phyloP scores from a whole-genome alignment of 92 coral and sea anemone genomes.

The Porites lobata region DNA sequence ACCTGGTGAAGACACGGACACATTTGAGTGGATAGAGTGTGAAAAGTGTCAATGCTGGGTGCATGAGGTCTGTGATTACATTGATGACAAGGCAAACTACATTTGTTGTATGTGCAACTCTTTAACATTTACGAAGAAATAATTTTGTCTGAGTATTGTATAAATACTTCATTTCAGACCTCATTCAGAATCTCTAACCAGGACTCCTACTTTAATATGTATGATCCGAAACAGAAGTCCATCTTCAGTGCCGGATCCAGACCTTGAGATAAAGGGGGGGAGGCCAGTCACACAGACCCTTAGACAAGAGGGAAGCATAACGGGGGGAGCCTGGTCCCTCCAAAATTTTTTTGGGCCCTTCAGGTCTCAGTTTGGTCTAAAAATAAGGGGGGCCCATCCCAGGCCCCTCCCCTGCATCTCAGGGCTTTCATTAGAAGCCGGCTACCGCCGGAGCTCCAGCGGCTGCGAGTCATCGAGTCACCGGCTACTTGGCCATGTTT shows the following conservation, averaged over 20 bases:
- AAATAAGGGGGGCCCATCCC: too few species aligned
- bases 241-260: too few species aligned
- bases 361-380: too few species aligned
- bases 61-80: slow-evolving; percentile 40
- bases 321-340: too few species aligned
- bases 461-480: slow-evolving; percentile 25
- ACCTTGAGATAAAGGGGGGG: too few species aligned
- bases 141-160: neutral
- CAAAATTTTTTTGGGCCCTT: too few species aligned
- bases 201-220: too few species aligned
- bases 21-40: slow-evolving; percentile 50
- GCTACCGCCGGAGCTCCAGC: slow-evolving; percentile 27
- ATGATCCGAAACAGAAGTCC: too few species aligned
- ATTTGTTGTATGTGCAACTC: slow-evolving; percentile 52
- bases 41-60: slow-evolving; percentile 48
- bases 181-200: neutral
- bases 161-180: neutral
- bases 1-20: slow-evolving; percentile 14
- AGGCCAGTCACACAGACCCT: too few species aligned
- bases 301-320: too few species aligned
- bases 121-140: neutral
- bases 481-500: slow-evolving; percentile 30
- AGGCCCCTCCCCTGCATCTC: neutral
- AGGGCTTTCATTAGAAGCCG: slow-evolving; percentile 35
- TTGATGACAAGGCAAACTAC: slow-evolving; percentile 29